Evolutionary conservation across 2,888 invertebrate genomes (phyloP), one percentile per base, ranked within the genome.

Genomic region (Lasioglossum malachurum): DNA sequence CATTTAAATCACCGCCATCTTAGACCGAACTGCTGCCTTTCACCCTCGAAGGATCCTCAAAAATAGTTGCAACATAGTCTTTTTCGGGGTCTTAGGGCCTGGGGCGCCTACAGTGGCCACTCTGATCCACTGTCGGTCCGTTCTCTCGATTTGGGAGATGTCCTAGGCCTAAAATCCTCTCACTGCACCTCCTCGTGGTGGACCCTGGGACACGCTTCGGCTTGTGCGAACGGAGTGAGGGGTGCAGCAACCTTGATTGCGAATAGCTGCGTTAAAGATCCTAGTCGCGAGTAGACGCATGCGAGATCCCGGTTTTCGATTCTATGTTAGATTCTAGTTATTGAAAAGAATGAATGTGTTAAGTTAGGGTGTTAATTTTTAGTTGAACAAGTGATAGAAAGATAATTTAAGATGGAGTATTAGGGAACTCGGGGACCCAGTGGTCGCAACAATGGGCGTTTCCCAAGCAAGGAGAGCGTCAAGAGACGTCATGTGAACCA

Each of bases 401-500:
- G 19, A 4, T 1, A 14, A 14, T 10, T 27, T 1, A 27, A 60
- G 23, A 4, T 27, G 31, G n/a, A 14, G 12, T 23, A 12, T 5
- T 10, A 23, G 23, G n/a, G 4, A 60, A 14, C 1, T 31, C 7
- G 2, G 8, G 10, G n/a, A n/a, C 7, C 0, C 16, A 31, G 31
- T 8, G 3, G 19, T 35, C 4, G 38, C 38, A 69, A 38, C 19
- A 35, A 67, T 44, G n/a, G 49, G 46, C 60, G 64, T 64, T 75
- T 31, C 46, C 67, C n/a, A 49, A 73, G 19, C 49, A 49, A 27
- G 44, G n/a, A n/a, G 16, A 3, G 67, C 3, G 38, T 23, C 67
- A 4, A 35, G 64, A 10, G 35, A 46, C 82, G 80, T 86, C 87
- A 89, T 93, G 92, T 91, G 93, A 93, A 93, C 93, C 93, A 93